Evolutionary conservation across 2,888 invertebrate genomes (phyloP), one percentile per base, ranked within the genome.

Genomic region (Pterostichus niger): DNA sequence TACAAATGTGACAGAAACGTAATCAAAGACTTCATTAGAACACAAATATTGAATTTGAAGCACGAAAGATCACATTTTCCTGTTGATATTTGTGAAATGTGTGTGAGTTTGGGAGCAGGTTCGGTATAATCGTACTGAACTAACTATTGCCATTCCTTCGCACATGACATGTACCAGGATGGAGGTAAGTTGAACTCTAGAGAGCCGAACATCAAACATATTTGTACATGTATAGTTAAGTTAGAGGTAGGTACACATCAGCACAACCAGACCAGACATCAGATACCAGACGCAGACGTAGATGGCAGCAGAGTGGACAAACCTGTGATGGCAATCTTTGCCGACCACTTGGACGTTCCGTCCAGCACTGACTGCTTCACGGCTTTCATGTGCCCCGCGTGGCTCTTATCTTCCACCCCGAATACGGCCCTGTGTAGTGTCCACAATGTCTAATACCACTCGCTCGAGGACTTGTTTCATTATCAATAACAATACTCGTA

Each of bases 311-410:
- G 64, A 44, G 15, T 7, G 44, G 91, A 93, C 97, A 95, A 96
- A 99, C 99, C 98, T 96, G 99, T 99, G 92, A 99, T 98, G 90
- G 98, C 98, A 92, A 99, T 99, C 94, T 99, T 99, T 89, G 99
- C 99, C 89, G 99, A 99, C 99, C 99, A 99, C 93, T 99, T 99
- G 91, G 98, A 98, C 87, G 99, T 99, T 89, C 99, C 99, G 92
- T 99, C 99, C 91, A 99, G 94, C 89, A 99, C 99, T 89, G 97
- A 97, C 93, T 99, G 98, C 93, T 99, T 98, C 89, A 99, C 98
- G 86, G 97, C 95, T 92, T 97, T 97, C 97, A 99, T 97, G 93
- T 99, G 98, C 89, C 97, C 97, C 86, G 94, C 92, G 92, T 99
- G 98, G 89, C 94, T 96, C 92, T 97, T 97, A 90, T 95, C 95